phyloP scores from a whole-genome alignment of 2,113 vertebrate species.

The Ciconia stormi region DNA sequence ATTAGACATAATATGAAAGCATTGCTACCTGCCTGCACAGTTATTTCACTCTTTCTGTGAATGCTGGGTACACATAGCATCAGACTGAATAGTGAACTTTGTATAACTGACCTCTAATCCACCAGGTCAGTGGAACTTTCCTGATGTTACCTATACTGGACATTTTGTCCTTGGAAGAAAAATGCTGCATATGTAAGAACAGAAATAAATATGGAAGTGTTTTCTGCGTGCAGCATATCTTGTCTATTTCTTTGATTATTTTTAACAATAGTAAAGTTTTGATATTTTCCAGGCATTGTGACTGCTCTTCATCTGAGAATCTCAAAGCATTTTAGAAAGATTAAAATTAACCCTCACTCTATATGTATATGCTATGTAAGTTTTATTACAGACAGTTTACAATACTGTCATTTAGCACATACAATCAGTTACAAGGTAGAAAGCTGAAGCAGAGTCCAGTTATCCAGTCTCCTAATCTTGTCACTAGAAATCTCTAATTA shows the following conservation, averaged over 20 bases:
- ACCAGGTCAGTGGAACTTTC: neutral
- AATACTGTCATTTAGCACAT: neutral
- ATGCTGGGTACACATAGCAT: neutral
- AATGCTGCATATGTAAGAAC: neutral
- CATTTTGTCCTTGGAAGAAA: neutral
- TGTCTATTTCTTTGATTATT: neutral
- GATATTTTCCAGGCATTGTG: constrained; percentile 15
- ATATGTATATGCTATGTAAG: neutral
- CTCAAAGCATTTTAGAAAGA: constrained; percentile 24
- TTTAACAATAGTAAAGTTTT: neutral
- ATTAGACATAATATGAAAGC: neutral
- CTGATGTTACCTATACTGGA: neutral
- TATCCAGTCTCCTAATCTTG: neutral
- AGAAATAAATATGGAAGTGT: neutral
- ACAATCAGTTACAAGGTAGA: neutral
- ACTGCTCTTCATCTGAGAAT: constrained; percentile 22
- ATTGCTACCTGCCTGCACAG: neutral
- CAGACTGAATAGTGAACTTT: neutral
- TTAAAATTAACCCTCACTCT: constrained; percentile 29
- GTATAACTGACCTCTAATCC: neutral
- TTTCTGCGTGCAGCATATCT: neutral
- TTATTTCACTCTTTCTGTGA: neutral
- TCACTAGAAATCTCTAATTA: neutral
- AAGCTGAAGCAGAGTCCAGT: neutral
- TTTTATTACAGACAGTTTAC: constrained; percentile 8